phyloP scores from a whole-genome alignment of 2,797 vertebrate species.

The Sebastes cheni region DNA sequence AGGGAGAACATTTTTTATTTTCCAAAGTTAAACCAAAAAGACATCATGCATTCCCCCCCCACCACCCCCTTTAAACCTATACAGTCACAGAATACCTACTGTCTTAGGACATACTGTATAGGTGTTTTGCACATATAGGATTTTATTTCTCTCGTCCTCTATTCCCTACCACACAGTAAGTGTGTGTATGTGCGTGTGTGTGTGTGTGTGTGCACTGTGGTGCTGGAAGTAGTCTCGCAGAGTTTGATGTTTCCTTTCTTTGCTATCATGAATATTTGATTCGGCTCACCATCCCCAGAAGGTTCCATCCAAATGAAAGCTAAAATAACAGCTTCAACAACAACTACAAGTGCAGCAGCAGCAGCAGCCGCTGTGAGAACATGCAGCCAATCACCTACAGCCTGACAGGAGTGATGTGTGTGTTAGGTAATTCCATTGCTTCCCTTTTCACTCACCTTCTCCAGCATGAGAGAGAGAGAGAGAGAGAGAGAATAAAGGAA shows the following conservation, averaged over 20 bases:
- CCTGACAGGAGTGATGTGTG: slow-evolving; percentile 8
- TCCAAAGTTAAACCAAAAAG: neutral
- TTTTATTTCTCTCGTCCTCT: neutral
- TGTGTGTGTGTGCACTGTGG: neutral
- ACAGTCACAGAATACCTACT: neutral
- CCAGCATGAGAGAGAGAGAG: neutral
- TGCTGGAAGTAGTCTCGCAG: slow-evolving; percentile 27
- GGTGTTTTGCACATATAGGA: neutral
- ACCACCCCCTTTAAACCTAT: neutral
- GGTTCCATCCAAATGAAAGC: slow-evolving; percentile 63
- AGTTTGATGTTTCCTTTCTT: slow-evolving; percentile 70
- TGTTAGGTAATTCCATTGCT: neutral
- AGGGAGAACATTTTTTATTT: neutral
- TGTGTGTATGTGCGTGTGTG: neutral
- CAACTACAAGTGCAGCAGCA: slow-evolving; percentile 31
- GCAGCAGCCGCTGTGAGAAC: slow-evolving; percentile 14
- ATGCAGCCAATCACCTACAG: slow-evolving; percentile 23
- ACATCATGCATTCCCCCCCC: neutral
- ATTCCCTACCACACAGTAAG: neutral
- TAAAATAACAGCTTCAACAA: slow-evolving; percentile 60
- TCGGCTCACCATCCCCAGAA: slow-evolving; percentile 61
- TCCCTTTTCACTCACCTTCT: neutral
- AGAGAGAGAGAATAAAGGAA: neutral
- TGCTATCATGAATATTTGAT: slow-evolving; percentile 75
- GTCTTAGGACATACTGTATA: neutral